Percentiles rank a stretch among this genome's conserved stretches.
Conservation (phyloP, 1,140 invertebrate species). For the Venturia canescens region DNA sequence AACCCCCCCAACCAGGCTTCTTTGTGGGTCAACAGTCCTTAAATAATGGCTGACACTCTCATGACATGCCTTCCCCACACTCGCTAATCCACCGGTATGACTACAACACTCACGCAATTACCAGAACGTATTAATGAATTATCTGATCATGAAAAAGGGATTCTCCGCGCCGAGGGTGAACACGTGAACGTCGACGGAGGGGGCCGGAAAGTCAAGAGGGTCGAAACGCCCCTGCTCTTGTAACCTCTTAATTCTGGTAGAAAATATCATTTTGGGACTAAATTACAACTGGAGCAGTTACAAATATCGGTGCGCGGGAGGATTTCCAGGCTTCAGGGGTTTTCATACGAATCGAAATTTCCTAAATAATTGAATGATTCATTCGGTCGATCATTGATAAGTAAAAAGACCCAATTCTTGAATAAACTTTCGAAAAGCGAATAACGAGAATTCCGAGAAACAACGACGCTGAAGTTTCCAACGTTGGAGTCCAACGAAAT, state of each 20-base stretch:
- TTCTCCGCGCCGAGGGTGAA: not conserved
- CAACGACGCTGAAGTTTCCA: too few relatives aligned
- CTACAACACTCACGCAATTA: conserved; percentile 8
- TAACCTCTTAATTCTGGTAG: not conserved
- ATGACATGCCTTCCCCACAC: not conserved
- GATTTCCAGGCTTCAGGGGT: too few relatives aligned
- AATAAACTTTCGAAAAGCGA: too few relatives aligned
- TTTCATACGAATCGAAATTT: too few relatives aligned
- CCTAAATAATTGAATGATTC: too few relatives aligned
- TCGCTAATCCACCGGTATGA: not conserved
- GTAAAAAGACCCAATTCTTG: too few relatives aligned
- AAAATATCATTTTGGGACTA: not conserved
- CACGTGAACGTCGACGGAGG: conserved; percentile 8
- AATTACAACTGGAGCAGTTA: not conserved
- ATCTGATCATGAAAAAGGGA: not conserved
- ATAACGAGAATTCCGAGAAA: too few relatives aligned
- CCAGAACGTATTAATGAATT: conserved; percentile 21
- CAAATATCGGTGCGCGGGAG: too few relatives aligned
- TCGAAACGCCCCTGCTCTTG: not conserved
- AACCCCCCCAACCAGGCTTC: not conserved
- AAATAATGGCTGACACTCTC: conserved; percentile 25
- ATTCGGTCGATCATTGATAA: too few relatives aligned
- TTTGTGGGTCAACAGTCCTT: conserved; percentile 44
- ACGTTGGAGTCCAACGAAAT: too few relatives aligned
- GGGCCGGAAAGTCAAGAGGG: not conserved